Evolutionary conservation across 2,797 vertebrate genomes (phyloP), one percentile per base, ranked within the genome.

Genomic region (Staurois parvus): DNA sequence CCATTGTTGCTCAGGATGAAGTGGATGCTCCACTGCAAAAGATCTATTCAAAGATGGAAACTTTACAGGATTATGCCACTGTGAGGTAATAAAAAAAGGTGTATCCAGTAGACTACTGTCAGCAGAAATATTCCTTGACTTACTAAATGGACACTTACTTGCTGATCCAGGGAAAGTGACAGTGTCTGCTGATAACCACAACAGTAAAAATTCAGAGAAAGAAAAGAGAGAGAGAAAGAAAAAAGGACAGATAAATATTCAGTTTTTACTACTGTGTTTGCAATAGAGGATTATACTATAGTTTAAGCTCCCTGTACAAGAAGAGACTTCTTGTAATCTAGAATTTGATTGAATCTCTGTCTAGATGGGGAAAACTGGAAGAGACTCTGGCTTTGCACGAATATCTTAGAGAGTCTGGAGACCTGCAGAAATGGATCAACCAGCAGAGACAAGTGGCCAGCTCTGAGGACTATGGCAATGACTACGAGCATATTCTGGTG

Each of bases 361-460:
- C 87, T 48, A 95, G 93, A 86, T 81, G 86, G 69, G 89, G 28
- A 72, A 91, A 90, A 87, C 92, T 98, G 6, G 89, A 93, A 81
- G 95, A 96, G 72, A 92, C 93, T n/a, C 92, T 97, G 79, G 88
- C 87, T 11, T 91, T 97, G n/a, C 96, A 97, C 24, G 95, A 97
- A 88, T 97, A 96, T 89, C 89, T 89, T 68, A 91, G 91, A 24
- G 97, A 98, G 88, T 93, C 93, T 0, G 90, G 92, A 64, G 96
- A 96, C 73, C 87, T 97, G n/a, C 94, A 93, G 85, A 93, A 93
- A 45, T 97, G 96, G 96, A 95, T 97, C 88, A 84, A 81, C 79
- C 91, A 93, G 87, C 94, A 96, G 90, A 94, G 90, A 73, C 96
- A 93, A 89, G 88, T 76, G 2, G 95, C 91, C 26, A 90, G 93